Evolutionary conservation across 2,113 vertebrate genomes (phyloP).

Genomic region (Caretta caretta): DNA sequence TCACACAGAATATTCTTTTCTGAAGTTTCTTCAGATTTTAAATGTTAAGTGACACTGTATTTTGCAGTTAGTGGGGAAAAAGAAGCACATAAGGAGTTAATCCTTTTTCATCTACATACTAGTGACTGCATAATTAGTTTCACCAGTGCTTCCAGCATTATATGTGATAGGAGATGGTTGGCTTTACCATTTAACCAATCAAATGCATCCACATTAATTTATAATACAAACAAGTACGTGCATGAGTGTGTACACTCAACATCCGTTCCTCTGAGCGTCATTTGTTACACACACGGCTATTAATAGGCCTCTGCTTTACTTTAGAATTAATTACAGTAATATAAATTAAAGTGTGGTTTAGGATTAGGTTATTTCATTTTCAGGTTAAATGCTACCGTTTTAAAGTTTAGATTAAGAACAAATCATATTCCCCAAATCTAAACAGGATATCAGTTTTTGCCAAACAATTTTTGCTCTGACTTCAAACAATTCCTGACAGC

Average conservation of each 20-base stretch:
- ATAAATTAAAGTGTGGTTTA: background rate
- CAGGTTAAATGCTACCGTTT: background rate
- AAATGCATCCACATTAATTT: constrained; percentile 60
- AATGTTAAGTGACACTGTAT: background rate
- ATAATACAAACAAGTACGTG: constrained; percentile 25
- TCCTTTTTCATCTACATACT: constrained; percentile 6
- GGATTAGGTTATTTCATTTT: background rate
- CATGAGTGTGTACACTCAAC: background rate
- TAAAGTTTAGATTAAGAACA: background rate
- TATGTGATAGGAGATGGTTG: constrained; percentile 48
- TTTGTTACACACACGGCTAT: background rate
- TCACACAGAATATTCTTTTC: background rate
- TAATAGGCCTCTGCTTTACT: background rate
- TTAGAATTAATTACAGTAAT: background rate
- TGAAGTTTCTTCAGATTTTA: background rate
- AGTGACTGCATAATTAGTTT: constrained; percentile 53
- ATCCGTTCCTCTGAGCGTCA: background rate
- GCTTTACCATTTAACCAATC: constrained; percentile 54
- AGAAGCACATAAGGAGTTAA: constrained; percentile 20
- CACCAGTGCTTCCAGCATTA: constrained; percentile 28
- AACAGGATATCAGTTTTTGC: background rate
- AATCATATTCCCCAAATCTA: background rate
- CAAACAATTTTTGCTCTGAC: background rate
- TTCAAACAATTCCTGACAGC: background rate
- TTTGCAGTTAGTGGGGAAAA: background rate